Base-by-base conservation (phyloP, 1,140 invertebrate species). In the Aphelenchoides fujianensis region DNA sequence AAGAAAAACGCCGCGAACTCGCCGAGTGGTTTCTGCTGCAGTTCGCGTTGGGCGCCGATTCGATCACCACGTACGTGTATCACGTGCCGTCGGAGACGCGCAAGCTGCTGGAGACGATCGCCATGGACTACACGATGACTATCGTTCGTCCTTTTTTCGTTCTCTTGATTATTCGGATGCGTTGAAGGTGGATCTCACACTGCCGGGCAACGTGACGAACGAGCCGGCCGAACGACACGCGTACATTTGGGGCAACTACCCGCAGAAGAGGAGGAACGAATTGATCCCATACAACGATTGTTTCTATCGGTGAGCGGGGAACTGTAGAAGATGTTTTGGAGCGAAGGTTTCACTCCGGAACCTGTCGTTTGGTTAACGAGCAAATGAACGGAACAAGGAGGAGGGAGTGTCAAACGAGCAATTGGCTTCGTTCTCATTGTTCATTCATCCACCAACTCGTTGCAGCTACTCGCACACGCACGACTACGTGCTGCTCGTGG, bases 211-310 rank as follows among this genome's bases (percentile, higher is more conserved):
- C 0, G 92, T 93, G 80, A 93, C 93, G 0, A 96, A 95, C 81
- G 88, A 92, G 3, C 92, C 91, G 0, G 34, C 30, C 7, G 32
- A n/a, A 41, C 69, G 77, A 52, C 75, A 76, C 35, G 68, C 73
- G 2, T 84, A 86, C 62, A 84, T 87, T 12, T 78, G 81, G 54
- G 84, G 87, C 73, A 87, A 89, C 74, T 80, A 90, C 9, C 90
- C 94, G 91, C 80, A 94, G 85, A 96, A 96, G 84, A 86, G 94
- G 9, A 92, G 95, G 81, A 94, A 95, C 85, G 94, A 97, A 85
- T 87, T 97, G 37, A 94, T 97, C 76, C 93, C 94, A 0, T 96
- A 96, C 87, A 97, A 97, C 85, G 94, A 97, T 83, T 97, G 94
- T 81, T 87, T 97, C 2, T 96, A 97, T 86, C 91, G 93, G 85